A percentile compares a stretch with the other conserved stretches of the same genome.
Conservation (phyloP, 92 coral and sea anemone genomes). For the Epizoanthus rinbou region DNA sequence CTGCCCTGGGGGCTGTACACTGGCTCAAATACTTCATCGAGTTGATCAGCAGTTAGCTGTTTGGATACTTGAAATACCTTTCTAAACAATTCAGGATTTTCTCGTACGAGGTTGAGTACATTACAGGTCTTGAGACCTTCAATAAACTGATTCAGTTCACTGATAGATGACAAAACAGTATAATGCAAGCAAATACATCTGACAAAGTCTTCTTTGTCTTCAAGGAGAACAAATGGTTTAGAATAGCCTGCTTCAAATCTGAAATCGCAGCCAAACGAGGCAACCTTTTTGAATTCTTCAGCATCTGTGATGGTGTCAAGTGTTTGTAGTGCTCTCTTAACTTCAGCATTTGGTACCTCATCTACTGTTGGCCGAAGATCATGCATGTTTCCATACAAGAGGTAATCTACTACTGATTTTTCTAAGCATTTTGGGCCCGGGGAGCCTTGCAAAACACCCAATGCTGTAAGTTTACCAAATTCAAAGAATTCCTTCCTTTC, state of each 20-base stretch:
- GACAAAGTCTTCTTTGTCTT: slow-evolving; percentile 57
- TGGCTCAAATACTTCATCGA: slow-evolving; percentile 34
- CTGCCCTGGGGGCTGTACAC: slow-evolving; percentile 42
- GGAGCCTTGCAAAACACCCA: slow-evolving; percentile 49
- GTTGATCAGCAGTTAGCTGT: slow-evolving; percentile 38
- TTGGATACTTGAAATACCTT: slow-evolving; percentile 13
- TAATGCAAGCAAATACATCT: slow-evolving; percentile 16
- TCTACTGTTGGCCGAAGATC: slow-evolving; percentile 49
- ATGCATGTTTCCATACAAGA: slow-evolving; percentile 33
- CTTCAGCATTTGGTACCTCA: slow-evolving; percentile 53
- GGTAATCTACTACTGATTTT: slow-evolving; percentile 49
- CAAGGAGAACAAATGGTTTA: slow-evolving; percentile 56
- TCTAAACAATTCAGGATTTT: slow-evolving; percentile 33
- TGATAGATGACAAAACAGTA: slow-evolving; percentile 37
- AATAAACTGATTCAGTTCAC: slow-evolving; percentile 38
- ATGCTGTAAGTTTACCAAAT: slow-evolving; percentile 42
- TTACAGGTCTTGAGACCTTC: slow-evolving; percentile 46
- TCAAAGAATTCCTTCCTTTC: slow-evolving; percentile 6
- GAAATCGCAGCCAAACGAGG: slow-evolving; percentile 54
- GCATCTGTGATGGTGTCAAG: slow-evolving; percentile 50
- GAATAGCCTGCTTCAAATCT: slow-evolving; percentile 65
- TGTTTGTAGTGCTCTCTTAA: slow-evolving; percentile 42
- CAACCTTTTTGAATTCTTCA: slow-evolving; percentile 51
- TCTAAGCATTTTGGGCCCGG: slow-evolving; percentile 51
- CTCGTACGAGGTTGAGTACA: slow-evolving; percentile 28